These are phyloP conservation scores for Hyposmocoma kahamanoa DNA, from an alignment of 1,140 invertebrate species.

Conservation along the genomic window DNA sequence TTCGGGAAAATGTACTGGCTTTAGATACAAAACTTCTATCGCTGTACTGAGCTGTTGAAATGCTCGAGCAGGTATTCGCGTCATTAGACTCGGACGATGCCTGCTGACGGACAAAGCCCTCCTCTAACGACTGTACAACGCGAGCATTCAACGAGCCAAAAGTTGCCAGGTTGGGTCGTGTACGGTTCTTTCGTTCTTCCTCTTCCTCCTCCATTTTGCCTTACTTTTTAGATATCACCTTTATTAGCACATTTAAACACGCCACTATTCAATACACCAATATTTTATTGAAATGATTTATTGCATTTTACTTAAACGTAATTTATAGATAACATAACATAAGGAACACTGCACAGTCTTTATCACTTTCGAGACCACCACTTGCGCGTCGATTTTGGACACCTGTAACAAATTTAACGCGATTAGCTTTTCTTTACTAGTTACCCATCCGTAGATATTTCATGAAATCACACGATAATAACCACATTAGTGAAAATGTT, in stretches of 20 bases:
- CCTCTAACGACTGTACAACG: constrained; percentile 55
- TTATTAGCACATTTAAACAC: constrained; percentile 34
- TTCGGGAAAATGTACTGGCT: constrained; percentile 77
- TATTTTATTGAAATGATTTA: constrained; percentile 48
- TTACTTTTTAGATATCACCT: constrained; percentile 21
- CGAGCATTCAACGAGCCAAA: constrained; percentile 54
- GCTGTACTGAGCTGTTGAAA: constrained; percentile 60
- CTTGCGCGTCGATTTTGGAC: constrained; percentile 40
- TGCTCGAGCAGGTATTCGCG: constrained; percentile 54
- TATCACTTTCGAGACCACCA: constrained; percentile 63
- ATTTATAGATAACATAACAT: constrained; percentile 43
- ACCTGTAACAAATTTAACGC: constrained; percentile 67
- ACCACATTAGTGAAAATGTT: too few relatives aligned
- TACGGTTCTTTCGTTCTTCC: constrained; percentile 57
- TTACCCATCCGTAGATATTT: too few relatives aligned
- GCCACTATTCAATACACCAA: constrained; percentile 50
- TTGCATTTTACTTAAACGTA: constrained; percentile 44
- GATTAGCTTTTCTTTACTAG: too few relatives aligned
- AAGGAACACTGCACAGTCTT: constrained; percentile 71
- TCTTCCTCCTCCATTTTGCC: constrained; percentile 76
- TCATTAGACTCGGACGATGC: constrained; percentile 58
- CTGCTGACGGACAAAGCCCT: constrained; percentile 42
- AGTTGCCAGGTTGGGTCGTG: constrained; percentile 50
- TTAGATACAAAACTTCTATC: constrained; percentile 73
- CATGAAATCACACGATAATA: too few relatives aligned